phyloP scores from a whole-genome alignment of 2,888 invertebrate genomes.

The Labia minor region DNA sequence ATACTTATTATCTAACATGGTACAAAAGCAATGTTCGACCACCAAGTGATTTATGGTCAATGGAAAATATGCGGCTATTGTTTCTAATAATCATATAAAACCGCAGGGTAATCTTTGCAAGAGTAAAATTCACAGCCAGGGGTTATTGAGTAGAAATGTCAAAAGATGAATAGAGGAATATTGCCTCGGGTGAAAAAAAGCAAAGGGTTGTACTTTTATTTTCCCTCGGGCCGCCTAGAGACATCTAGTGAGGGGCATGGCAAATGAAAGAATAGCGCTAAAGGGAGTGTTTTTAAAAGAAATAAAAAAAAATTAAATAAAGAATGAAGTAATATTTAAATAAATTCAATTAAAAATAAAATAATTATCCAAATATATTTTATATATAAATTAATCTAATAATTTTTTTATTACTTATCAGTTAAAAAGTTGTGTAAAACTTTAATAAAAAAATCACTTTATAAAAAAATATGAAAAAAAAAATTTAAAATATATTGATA shows the following conservation, averaged over 20 bases:
- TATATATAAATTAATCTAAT: too few species aligned
- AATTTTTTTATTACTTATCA: too few species aligned
- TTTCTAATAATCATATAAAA: constrained; percentile 1
- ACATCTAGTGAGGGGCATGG: not conserved
- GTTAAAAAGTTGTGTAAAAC: too few species aligned
- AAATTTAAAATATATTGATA: too few species aligned
- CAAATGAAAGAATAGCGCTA: not conserved
- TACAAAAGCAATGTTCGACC: constrained; percentile 1
- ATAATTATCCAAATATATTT: too few species aligned
- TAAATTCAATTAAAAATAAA: too few species aligned
- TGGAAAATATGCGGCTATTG: not conserved
- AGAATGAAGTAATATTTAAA: too few species aligned
- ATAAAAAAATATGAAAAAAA: too few species aligned
- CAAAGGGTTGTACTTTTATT: not conserved
- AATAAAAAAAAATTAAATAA: too few species aligned
- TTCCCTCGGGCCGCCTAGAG: not conserved
- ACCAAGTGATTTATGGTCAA: constrained; percentile 5
- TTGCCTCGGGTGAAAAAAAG: not conserved
- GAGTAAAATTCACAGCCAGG: not conserved
- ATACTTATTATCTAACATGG: constrained; percentile 5
- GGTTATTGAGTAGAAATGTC: constrained; percentile 1
- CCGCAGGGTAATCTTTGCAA: not conserved
- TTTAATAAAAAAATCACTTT: too few species aligned
- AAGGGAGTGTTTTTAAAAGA: too few species aligned
- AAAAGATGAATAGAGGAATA: not conserved